Conservation (phyloP, 2,797 vertebrate genomes). For the Liparis tanakae region DNA sequence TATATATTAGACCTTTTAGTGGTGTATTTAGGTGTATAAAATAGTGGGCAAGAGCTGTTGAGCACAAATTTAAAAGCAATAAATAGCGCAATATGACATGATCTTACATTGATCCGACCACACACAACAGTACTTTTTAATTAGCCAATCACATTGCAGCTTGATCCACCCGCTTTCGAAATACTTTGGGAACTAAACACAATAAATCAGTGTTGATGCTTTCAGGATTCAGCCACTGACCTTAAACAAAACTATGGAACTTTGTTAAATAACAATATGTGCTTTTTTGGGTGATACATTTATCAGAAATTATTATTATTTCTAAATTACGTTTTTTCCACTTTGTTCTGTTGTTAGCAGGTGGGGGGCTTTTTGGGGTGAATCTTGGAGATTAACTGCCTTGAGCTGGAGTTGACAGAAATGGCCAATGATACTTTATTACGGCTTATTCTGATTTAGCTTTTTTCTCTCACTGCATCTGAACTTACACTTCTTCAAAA, state of each 20-base stretch:
- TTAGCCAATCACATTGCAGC: not conserved
- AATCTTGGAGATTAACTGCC: not conserved
- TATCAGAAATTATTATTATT: not conserved
- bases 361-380: not conserved
- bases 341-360: not conserved
- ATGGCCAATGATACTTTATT: not conserved
- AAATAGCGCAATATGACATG: not conserved
- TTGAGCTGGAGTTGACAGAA: not conserved
- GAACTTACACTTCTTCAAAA: not conserved
- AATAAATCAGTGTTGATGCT: not conserved
- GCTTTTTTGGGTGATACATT: not conserved
- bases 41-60: not conserved
- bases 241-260: not conserved
- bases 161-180: not conserved
- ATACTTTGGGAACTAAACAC: not conserved
- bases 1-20: not conserved
- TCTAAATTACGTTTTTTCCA: not conserved
- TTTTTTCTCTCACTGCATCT: not conserved
- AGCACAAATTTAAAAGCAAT: not conserved
- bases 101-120: not conserved
- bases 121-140: not conserved
- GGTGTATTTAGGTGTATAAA: not conserved
- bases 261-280: not conserved
- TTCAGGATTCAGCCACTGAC: not conserved
- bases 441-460: not conserved